Conservation (phyloP, 1,140 invertebrate species). For the Sinonovacula constricta region DNA sequence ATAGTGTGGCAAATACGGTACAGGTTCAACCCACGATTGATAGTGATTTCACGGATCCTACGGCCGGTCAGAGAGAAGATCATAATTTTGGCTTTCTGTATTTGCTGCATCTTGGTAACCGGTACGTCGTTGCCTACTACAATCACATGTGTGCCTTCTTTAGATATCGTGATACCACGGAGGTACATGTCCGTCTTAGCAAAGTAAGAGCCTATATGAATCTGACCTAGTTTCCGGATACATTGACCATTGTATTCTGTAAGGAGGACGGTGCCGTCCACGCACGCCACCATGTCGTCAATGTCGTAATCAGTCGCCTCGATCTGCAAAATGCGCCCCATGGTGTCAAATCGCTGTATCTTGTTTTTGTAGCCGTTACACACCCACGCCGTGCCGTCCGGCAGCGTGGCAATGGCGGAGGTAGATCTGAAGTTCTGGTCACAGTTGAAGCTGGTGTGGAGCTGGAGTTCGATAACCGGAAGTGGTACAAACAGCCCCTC, state of each 20-base stretch:
- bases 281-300: slow-evolving; percentile 38
- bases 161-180: slow-evolving; percentile 24
- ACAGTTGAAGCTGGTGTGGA: slow-evolving; percentile 34
- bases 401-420: slow-evolving; percentile 24
- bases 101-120: slow-evolving; percentile 29
- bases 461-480: slow-evolving; percentile 40
- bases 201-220: slow-evolving; percentile 37
- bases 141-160: slow-evolving; percentile 38
- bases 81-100: slow-evolving; percentile 32
- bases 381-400: slow-evolving; percentile 38
- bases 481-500: slow-evolving; percentile 45
- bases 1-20: slow-evolving; percentile 40
- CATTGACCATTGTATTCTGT: slow-evolving; percentile 33
- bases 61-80: slow-evolving; percentile 33
- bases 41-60: slow-evolving; percentile 38
- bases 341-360: slow-evolving; percentile 36
- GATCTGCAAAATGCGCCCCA: slow-evolving; percentile 14
- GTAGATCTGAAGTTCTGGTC: slow-evolving; percentile 35
- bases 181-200: slow-evolving; percentile 45
- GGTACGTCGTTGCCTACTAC: slow-evolving; percentile 48
- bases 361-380: slow-evolving; percentile 45
- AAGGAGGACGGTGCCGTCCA: slow-evolving; percentile 34
- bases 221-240: slow-evolving; percentile 20
- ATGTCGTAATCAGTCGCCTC: slow-evolving; percentile 44
- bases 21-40: slow-evolving; percentile 29